These are phyloP conservation scores for Yponomeuta malinellus DNA, from an alignment of 2,888 invertebrate species.

Conservation along the genomic window DNA sequence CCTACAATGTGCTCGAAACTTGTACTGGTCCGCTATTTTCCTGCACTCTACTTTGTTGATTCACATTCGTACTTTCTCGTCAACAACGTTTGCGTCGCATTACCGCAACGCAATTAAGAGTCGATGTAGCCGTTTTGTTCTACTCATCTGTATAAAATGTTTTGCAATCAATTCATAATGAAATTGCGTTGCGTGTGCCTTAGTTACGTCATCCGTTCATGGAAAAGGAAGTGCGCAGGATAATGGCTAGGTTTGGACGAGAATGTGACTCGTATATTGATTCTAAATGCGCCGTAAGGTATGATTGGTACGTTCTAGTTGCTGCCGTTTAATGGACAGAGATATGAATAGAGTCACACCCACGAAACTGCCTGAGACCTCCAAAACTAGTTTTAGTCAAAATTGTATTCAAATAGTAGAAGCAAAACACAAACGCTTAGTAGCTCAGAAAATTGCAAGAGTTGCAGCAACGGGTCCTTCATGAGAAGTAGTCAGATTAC, in stretches of 20 bases:
- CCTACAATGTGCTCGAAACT: not conserved
- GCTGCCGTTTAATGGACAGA: not conserved
- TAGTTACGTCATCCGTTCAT: not conserved
- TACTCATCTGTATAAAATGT: not conserved
- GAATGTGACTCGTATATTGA: not conserved
- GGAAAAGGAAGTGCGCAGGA: not conserved
- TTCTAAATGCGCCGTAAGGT: not conserved
- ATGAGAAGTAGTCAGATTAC: not conserved
- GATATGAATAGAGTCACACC: not conserved
- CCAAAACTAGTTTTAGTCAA: not conserved
- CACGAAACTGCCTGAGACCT: not conserved
- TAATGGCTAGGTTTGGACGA: not conserved
- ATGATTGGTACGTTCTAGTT: not conserved
- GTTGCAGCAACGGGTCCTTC: not conserved
- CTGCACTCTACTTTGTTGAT: not conserved
- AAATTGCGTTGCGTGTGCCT: not conserved
- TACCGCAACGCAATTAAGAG: not conserved
- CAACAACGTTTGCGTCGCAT: not conserved
- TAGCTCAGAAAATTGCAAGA: not conserved
- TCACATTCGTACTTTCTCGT: not conserved
- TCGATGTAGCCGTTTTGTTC: not conserved
- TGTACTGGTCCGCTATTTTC: not conserved
- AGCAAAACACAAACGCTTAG: slow-evolving; percentile 1
- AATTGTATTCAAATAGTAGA: slow-evolving; percentile 4
- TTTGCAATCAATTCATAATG: not conserved